These are phyloP conservation scores for Paracanthobrama guichenoti DNA, from an alignment of 2,113 vertebrate genomes.

Conservation along the genomic window DNA sequence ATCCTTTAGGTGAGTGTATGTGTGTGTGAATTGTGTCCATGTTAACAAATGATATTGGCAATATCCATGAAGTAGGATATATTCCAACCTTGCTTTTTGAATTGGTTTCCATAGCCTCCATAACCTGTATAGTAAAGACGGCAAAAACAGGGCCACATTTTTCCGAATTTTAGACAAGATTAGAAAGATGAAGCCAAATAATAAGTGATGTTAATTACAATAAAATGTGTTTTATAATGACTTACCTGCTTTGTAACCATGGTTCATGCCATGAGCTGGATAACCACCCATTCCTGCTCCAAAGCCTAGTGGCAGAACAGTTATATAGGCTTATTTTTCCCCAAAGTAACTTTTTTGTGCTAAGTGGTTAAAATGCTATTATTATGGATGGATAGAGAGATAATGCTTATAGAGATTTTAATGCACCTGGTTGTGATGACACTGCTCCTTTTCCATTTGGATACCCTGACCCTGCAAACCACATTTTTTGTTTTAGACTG, in stretches of 20 bases:
- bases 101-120: conserved; percentile 57
- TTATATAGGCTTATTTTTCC: background rate
- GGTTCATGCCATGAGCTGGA: conserved; percentile 16
- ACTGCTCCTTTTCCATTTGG: background rate
- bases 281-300: conserved; percentile 12
- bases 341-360: too few relatives aligned
- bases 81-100: conserved; percentile 43
- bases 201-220: background rate
- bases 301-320: background rate
- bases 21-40: background rate
- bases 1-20: too few relatives aligned
- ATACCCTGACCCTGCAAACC: conserved; percentile 1
- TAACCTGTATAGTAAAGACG: conserved; percentile 20
- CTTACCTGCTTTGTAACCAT: conserved; percentile 28
- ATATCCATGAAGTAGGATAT: background rate
- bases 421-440: background rate
- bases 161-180: background rate
- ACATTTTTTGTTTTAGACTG: background rate
- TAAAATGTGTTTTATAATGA: background rate
- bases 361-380: background rate
- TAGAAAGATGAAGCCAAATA: background rate
- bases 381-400: background rate
- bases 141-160: background rate
- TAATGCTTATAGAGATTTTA: background rate
- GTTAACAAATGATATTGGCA: background rate